Conservation (phyloP, 1,140 invertebrate genomes). For the Brachionus rotundiformis region DNA sequence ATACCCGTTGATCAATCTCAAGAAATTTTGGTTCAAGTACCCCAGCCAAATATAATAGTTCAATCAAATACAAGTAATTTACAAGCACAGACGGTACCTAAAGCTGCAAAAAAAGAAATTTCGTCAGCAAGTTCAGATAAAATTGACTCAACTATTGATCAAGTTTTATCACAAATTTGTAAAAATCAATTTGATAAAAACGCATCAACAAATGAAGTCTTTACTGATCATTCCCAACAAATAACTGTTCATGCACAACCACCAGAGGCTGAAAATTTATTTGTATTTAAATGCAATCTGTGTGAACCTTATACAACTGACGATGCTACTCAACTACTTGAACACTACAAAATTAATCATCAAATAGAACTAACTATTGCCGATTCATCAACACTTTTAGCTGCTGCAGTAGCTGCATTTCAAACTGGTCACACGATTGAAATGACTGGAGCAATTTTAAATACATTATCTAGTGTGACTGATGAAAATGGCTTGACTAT, state of each 20-base stretch:
- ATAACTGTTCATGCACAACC: conserved; percentile 37
- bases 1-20: background rate
- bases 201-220: background rate
- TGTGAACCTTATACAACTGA: conserved; percentile 48
- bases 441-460: conserved; percentile 50
- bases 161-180: conserved; percentile 46
- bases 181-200: conserved; percentile 39
- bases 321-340: conserved; percentile 46
- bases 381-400: conserved; percentile 34
- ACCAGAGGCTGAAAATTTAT: conserved; percentile 48
- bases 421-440: conserved; percentile 51
- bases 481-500: conserved; percentile 51
- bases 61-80: background rate
- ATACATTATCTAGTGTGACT: conserved; percentile 15
- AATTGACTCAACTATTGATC: conserved; percentile 46
- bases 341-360: conserved; percentile 48
- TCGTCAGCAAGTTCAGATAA: background rate
- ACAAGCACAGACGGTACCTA: conserved; percentile 25
- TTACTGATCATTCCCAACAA: background rate
- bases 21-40: background rate
- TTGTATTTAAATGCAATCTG: conserved; percentile 49
- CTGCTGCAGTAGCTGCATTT: conserved; percentile 46
- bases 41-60: background rate
- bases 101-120: background rate
- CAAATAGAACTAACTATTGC: conserved; percentile 48